Conservation (phyloP, 2,113 vertebrate genomes). For the Periophthalmus modestus region DNA sequence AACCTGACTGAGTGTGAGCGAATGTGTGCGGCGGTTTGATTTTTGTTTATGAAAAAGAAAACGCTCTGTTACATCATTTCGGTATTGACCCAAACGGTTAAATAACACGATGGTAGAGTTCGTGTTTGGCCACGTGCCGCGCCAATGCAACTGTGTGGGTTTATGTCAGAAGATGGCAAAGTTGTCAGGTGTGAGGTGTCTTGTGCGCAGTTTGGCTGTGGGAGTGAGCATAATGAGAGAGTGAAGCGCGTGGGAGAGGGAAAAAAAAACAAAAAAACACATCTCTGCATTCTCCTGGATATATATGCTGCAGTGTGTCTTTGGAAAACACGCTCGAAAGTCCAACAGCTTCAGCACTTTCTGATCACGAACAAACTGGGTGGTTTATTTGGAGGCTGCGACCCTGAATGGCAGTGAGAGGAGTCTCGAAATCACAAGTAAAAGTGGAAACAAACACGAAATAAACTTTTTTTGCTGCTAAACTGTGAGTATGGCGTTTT, state of each 20-base stretch:
- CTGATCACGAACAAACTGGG: conserved; percentile 31
- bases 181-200: conserved; percentile 73
- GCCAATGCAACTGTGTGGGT: conserved; percentile 50
- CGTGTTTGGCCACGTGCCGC: conserved; percentile 26
- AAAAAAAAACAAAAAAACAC: conserved; percentile 3
- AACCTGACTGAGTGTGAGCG: too few species aligned
- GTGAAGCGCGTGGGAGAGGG: conserved; percentile 63
- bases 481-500: too few species aligned
- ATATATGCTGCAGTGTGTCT: conserved; percentile 26
- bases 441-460: too few species aligned
- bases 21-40: conserved; percentile 9
- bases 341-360: conserved; percentile 30
- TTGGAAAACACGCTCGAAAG: conserved; percentile 44
- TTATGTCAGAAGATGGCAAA: conserved; percentile 62
- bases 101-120: conserved; percentile 3
- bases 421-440: conserved; percentile 31
- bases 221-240: conserved; percentile 72
- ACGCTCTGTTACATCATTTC: not conserved
- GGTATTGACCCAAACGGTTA: not conserved
- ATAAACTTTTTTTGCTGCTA: too few species aligned
- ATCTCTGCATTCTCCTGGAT: conserved; percentile 50
- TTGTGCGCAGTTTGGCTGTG: conserved; percentile 67
- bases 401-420: conserved; percentile 24
- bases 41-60: conserved; percentile 15
- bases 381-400: conserved; percentile 47